These are phyloP conservation scores for Thalpophila matura DNA, from an alignment of 2,888 invertebrate genomes.

Conservation along the genomic window DNA sequence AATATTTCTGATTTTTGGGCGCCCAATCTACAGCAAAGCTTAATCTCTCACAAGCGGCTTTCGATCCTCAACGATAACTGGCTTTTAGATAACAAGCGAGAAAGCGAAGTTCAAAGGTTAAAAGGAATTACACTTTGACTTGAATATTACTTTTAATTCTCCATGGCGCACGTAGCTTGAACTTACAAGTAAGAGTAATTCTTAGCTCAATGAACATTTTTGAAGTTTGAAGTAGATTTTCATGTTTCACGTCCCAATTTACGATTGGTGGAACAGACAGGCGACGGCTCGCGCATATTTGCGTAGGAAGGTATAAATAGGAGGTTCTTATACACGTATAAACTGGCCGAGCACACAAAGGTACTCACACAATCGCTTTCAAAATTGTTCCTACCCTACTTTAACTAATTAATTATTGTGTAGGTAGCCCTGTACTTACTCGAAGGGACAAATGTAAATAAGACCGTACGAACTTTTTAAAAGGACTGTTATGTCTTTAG, in stretches of 20 bases:
- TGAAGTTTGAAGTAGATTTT: slow-evolving; percentile 61
- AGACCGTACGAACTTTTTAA: slow-evolving; percentile 22
- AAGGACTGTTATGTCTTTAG: background rate
- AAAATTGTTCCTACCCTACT: slow-evolving; percentile 66
- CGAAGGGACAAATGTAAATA: slow-evolving; percentile 41
- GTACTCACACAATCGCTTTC: slow-evolving; percentile 62
- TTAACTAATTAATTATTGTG: slow-evolving; percentile 68
- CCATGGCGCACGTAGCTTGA: slow-evolving; percentile 1
- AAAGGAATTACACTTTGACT: slow-evolving; percentile 24
- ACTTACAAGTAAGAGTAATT: slow-evolving; percentile 44
- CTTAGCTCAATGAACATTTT: slow-evolving; percentile 52
- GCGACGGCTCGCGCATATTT: slow-evolving; percentile 54
- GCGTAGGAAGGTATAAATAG: slow-evolving; percentile 54
- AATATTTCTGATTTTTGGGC: slow-evolving; percentile 9
- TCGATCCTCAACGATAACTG: slow-evolving; percentile 19
- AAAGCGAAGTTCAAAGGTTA: slow-evolving; percentile 49
- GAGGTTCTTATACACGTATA: slow-evolving; percentile 44
- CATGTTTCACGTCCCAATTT: slow-evolving; percentile 60
- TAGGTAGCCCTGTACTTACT: slow-evolving; percentile 52
- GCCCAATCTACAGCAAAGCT: slow-evolving; percentile 8
- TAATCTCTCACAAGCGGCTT: slow-evolving; percentile 28
- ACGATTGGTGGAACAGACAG: slow-evolving; percentile 45
- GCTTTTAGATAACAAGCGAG: slow-evolving; percentile 27
- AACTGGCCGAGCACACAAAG: slow-evolving; percentile 57
- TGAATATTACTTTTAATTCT: slow-evolving; percentile 32